Base-by-base conservation (phyloP, 2,113 vertebrate species). In the Ariopsis seemanni region DNA sequence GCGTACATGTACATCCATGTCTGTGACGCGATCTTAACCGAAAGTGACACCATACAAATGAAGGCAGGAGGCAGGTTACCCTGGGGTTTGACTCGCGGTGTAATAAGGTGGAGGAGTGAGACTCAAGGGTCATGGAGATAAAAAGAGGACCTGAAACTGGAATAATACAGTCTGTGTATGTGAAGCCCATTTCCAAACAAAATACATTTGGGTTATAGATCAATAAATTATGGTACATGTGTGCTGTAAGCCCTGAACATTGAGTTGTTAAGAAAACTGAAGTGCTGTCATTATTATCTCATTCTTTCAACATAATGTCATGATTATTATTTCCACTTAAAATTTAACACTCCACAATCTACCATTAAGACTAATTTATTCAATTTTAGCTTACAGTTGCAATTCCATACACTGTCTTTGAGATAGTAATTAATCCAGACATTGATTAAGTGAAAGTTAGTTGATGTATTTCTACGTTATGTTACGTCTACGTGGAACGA, bases 1-100 rank as follows among this genome's bases (percentile, higher is more conserved):
- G 85, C 84, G 83, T 86, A 53, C 65, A 72, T 17, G 25, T 77
- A 53, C 60, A 11, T 7, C 18, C 42, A 65, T 55, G 78, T 88
- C 42, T 71, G 55, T 62, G 42, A 74, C 57, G 81, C 65, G 42
- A 63, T 87, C 82, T 84, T 88, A 88, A 91, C 52, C 87, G 57
- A 86, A 87, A 91, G 69, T 85, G 84, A 87, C 84, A 82, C 60
- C 71, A 82, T 88, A 85, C 77, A 91, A 87, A 89, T 85, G 71
- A 91, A 81, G 27, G 27, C 57, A 79, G 74, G 75, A 78, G 69
- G 55, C n/a, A 27, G 82, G 63, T 75, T 63, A 87, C 57, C 60
- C 60, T 60, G 53, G 67, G 87, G 58, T 27, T 79, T 30, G 58
- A 12, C 55, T 72, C 17, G 17, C 63, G 75, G 20, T 79, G 58